Evolutionary conservation across 2,113 vertebrate genomes (phyloP).

Genomic region (Colinus virginianus): DNA sequence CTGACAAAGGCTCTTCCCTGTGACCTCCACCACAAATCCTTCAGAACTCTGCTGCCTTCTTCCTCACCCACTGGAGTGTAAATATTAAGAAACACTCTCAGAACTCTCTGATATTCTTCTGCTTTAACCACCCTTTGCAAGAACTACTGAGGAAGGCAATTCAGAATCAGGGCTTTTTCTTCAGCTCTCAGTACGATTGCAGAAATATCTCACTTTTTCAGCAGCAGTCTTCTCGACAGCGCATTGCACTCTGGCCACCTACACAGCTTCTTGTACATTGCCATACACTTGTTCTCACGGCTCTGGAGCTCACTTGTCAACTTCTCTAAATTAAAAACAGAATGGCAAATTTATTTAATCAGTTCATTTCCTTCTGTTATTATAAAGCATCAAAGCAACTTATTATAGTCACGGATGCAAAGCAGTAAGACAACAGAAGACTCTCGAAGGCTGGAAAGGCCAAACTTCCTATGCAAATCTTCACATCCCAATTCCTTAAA

Average conservation of each 20-base stretch:
- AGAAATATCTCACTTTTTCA: constrained; percentile 89
- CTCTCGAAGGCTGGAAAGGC: not conserved
- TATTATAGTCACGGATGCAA: not conserved
- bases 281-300: constrained; percentile 97
- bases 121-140: not conserved
- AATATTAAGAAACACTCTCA: not conserved
- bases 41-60: not conserved
- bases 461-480: not conserved
- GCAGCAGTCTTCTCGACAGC: constrained; percentile 88
- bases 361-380: not conserved
- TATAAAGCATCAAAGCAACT: not conserved
- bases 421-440: not conserved
- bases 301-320: constrained; percentile 97
- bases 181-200: not conserved
- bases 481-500: not conserved
- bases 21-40: not conserved
- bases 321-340: constrained; percentile 87
- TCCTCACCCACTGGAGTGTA: not conserved
- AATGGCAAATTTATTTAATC: not conserved
- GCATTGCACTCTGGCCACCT: constrained; percentile 96
- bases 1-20: not conserved
- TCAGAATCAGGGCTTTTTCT: not conserved
- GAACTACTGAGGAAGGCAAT: not conserved
- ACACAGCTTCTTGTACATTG: constrained; percentile 91
- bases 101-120: not conserved